phyloP scores from a whole-genome alignment of 2,113 vertebrate species.

The Gambusia affinis region DNA sequence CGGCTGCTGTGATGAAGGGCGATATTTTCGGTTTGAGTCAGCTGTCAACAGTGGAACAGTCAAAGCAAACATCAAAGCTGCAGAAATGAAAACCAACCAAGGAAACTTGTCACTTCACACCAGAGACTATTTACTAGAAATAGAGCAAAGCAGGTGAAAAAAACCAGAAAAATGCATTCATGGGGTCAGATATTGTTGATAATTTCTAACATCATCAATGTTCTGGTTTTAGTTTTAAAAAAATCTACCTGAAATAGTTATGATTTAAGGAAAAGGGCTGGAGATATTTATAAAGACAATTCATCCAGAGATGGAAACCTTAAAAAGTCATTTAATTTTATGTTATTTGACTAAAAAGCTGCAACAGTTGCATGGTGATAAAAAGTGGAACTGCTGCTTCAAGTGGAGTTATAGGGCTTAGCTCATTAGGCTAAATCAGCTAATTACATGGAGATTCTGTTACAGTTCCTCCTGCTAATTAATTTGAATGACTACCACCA shows the following conservation, averaged over 20 bases:
- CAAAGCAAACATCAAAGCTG: not conserved
- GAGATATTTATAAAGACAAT: not conserved
- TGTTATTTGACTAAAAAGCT: constrained; percentile 41
- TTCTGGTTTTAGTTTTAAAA: no score
- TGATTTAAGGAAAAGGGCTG: not conserved
- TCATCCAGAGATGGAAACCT: not conserved
- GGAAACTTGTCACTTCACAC: not conserved
- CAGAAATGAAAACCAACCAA: not conserved
- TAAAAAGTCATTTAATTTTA: constrained; percentile 13
- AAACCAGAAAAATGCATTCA: not conserved
- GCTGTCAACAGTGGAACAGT: not conserved
- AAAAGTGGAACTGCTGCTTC: constrained; percentile 63
- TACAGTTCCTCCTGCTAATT: constrained; percentile 71
- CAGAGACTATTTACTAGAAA: not conserved
- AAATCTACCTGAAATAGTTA: not conserved
- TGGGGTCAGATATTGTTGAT: not conserved
- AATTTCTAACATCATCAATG: not conserved
- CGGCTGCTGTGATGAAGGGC: not conserved
- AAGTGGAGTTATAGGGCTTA: constrained; percentile 66
- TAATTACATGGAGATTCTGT: constrained; percentile 74
- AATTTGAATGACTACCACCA: constrained; percentile 72
- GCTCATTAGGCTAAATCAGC: constrained; percentile 77
- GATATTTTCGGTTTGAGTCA: not conserved
- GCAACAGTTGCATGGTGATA: constrained; percentile 47
- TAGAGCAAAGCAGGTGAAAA: not conserved